Evolutionary conservation across 2,797 vertebrate genomes (phyloP).

Genomic region (Gymnocypris eckloni): DNA sequence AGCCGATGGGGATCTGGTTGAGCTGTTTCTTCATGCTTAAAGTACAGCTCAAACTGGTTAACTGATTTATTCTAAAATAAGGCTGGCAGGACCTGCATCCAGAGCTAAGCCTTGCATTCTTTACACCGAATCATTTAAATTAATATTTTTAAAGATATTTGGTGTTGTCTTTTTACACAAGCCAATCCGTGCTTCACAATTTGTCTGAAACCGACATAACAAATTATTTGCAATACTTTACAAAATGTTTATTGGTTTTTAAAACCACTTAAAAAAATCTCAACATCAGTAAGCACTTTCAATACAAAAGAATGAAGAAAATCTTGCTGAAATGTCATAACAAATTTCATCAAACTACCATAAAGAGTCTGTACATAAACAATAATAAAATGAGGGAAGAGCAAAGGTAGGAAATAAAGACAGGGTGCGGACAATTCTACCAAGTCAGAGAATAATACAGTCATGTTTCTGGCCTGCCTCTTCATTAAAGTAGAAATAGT

Average conservation of each 20-base stretch:
- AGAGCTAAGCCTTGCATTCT: not conserved
- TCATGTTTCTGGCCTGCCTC: constrained; percentile 80
- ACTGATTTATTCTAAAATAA: not conserved
- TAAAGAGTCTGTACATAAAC: constrained; percentile 87
- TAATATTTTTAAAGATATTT: not conserved
- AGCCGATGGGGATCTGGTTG: no score
- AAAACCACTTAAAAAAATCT: constrained; percentile 90
- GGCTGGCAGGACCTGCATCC: no score
- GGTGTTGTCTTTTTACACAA: not conserved
- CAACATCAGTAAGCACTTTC: constrained; percentile 91
- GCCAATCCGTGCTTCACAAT: not conserved
- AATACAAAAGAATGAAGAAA: constrained; percentile 83
- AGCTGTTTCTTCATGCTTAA: not conserved
- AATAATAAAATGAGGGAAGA: constrained; percentile 74
- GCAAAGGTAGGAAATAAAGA: constrained; percentile 72
- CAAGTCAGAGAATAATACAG: constrained; percentile 76
- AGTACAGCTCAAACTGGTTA: not conserved
- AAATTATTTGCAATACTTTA: constrained; percentile 71
- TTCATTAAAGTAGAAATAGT: constrained; percentile 84
- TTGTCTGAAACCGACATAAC: not conserved
- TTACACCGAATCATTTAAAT: not conserved
- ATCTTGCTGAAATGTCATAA: constrained; percentile 88
- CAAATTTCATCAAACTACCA: constrained; percentile 84
- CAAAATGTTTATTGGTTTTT: constrained; percentile 93
- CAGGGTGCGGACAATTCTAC: constrained; percentile 72